Percentiles rank a stretch among this genome's conserved stretches.
Evolutionary conservation across 2,888 invertebrate genomes (phyloP).

Genomic region (Seira ritae): DNA sequence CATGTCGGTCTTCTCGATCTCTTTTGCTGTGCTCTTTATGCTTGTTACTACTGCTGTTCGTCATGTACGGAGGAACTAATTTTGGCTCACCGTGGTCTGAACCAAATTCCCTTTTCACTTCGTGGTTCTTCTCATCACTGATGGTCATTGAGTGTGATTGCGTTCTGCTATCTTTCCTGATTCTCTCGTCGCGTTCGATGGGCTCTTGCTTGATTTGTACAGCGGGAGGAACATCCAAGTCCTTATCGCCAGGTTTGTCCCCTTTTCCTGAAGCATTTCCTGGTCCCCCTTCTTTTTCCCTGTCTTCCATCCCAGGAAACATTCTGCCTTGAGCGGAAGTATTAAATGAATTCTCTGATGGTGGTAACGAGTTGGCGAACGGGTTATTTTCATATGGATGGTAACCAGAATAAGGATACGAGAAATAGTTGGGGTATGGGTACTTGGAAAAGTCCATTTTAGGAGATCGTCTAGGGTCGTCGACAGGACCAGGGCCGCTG

Average conservation of each 20-base stretch:
- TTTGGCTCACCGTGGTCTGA: constrained; percentile 54
- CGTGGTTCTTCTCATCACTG: constrained; percentile 56
- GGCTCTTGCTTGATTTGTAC: constrained; percentile 72
- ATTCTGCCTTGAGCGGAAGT: constrained; percentile 44
- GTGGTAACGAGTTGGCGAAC: constrained; percentile 60
- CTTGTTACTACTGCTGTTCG: constrained; percentile 65
- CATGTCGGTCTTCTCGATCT: constrained; percentile 64
- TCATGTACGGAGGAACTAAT: constrained; percentile 50
- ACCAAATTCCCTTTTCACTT: constrained; percentile 68
- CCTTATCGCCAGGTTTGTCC: constrained; percentile 56
- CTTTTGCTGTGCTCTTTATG: constrained; percentile 46
- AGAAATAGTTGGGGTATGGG: constrained; percentile 70
- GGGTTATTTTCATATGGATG: constrained; percentile 70
- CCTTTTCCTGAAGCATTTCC: constrained; percentile 20
- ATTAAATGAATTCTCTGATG: constrained; percentile 65
- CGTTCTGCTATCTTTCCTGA: constrained; percentile 49
- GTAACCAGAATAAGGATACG: constrained; percentile 66
- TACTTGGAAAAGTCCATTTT: constrained; percentile 72
- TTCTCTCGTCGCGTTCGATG: constrained; percentile 62
- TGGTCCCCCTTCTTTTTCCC: constrained; percentile 49
- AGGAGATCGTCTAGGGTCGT: constrained; percentile 68
- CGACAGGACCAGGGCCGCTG: constrained; percentile 8
- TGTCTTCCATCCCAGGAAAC: constrained; percentile 68
- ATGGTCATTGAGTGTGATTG: constrained; percentile 38
- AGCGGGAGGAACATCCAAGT: constrained; percentile 37